Evolutionary conservation across 2,797 vertebrate species (phyloP).

Genomic region (Schizopygopsis pylzovi): DNA sequence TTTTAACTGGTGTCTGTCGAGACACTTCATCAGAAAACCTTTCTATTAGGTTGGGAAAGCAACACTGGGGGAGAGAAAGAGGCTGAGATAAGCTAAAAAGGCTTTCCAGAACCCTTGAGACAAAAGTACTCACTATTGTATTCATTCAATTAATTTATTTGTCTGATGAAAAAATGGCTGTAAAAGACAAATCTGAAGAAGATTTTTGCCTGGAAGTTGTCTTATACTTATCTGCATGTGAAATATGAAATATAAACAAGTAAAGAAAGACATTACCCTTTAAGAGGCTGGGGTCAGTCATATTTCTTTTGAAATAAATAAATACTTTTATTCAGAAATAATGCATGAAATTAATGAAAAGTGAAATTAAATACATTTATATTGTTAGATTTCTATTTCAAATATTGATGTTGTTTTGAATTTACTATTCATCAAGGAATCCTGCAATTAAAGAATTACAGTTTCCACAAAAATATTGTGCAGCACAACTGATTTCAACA

Average conservation of each 20-base stretch:
- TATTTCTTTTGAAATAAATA: background rate
- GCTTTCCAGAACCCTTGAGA: background rate
- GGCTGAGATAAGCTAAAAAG: background rate
- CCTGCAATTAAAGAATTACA: background rate
- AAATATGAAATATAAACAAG: background rate
- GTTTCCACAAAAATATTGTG: background rate
- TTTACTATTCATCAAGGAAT: background rate
- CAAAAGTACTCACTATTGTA: constrained; percentile 3
- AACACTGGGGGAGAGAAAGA: background rate
- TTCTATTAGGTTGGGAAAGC: constrained; percentile 6
- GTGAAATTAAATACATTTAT: background rate
- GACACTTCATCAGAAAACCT: constrained; percentile 16
- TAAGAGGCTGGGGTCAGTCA: background rate
- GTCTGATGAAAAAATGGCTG: background rate
- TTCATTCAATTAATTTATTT: constrained; percentile 22
- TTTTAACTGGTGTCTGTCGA: constrained; percentile 16
- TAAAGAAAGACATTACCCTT: background rate
- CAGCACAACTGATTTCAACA: background rate
- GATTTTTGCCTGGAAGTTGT: background rate
- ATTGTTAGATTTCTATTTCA: background rate
- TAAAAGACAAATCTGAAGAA: background rate
- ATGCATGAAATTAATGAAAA: background rate
- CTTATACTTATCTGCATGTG: background rate
- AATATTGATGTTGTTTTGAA: background rate
- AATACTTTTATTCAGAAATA: background rate